Percentiles rank a stretch among this genome's conserved stretches.
phyloP scores from a whole-genome alignment of 2,888 invertebrate species.

The Clunio marinus region DNA sequence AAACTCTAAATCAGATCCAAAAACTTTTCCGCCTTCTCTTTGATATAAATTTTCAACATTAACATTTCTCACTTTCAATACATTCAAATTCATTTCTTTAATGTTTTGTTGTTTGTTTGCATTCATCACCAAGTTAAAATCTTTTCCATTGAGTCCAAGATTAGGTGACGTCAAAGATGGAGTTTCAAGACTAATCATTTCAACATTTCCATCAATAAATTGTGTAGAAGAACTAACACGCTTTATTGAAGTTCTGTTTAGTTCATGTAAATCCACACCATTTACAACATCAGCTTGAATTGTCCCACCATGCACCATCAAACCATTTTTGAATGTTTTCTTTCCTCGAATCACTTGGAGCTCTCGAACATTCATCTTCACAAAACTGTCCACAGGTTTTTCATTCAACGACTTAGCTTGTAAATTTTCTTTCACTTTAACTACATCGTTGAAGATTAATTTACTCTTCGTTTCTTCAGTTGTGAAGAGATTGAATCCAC shows the following conservation, averaged over 20 bases:
- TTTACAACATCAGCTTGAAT: slow-evolving; percentile 51
- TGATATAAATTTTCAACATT: neutral
- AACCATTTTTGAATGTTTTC: slow-evolving; percentile 52
- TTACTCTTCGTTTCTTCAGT: neutral
- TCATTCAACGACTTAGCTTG: slow-evolving; percentile 52
- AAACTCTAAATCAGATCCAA: slow-evolving; percentile 44
- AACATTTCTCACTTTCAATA: neutral
- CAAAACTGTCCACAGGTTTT: slow-evolving; percentile 49
- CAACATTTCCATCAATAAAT: slow-evolving; percentile 47
- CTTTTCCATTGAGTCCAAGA: neutral
- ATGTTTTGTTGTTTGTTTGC: neutral
- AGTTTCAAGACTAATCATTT: neutral
- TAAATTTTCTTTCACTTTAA: slow-evolving; percentile 46
- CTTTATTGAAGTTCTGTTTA: slow-evolving; percentile 50
- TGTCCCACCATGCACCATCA: slow-evolving; percentile 51
- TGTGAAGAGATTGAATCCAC: slow-evolving; percentile 5
- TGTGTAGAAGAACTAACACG: slow-evolving; percentile 50
- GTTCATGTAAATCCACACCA: slow-evolving; percentile 49
- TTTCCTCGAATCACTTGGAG: slow-evolving; percentile 52
- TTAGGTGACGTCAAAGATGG: neutral
- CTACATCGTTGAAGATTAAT: neutral
- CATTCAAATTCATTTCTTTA: neutral
- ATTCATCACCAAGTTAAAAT: neutral
- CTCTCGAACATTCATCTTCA: slow-evolving; percentile 49
- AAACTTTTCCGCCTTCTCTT: slow-evolving; percentile 42